A percentile compares a stretch with the other conserved stretches of the same genome.
Evolutionary conservation across 2,888 invertebrate genomes (phyloP).

Genomic region (Hydriomena furcata): DNA sequence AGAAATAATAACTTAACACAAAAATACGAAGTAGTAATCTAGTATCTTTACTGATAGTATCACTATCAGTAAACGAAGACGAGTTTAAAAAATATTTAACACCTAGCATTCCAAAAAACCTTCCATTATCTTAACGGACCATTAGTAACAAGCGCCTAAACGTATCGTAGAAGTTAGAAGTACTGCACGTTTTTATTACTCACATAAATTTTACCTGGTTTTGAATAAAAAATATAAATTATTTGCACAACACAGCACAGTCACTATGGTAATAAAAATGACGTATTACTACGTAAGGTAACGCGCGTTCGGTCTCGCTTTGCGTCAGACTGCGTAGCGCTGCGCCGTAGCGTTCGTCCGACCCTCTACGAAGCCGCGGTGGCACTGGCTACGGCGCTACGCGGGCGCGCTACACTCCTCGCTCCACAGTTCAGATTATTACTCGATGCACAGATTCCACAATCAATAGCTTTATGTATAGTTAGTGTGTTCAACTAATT

Average conservation of each 20-base stretch:
- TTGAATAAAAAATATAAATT: constrained; percentile 37
- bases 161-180: constrained; percentile 59
- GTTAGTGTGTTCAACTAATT: constrained; percentile 27
- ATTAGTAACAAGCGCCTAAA: constrained; percentile 64
- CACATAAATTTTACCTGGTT: constrained; percentile 56
- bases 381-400: constrained; percentile 75
- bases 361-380: constrained; percentile 66
- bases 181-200: constrained; percentile 50
- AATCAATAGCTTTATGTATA: constrained; percentile 69
- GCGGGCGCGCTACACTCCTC: constrained; percentile 66
- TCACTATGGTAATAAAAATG: constrained; percentile 40
- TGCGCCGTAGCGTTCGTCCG: constrained; percentile 50
- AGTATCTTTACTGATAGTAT: background rate
- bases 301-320: constrained; percentile 35
- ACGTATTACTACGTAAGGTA: constrained; percentile 29
- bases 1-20: background rate
- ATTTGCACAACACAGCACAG: constrained; percentile 53
- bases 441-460: constrained; percentile 73
- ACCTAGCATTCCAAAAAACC: constrained; percentile 47
- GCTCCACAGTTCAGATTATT: constrained; percentile 69
- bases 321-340: constrained; percentile 39
- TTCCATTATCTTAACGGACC: constrained; percentile 71
- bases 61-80: constrained; percentile 6
- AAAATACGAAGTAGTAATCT: too few relatives aligned
- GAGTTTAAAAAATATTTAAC: constrained; percentile 44